These are phyloP conservation scores for Sceliomorpha sp. DNA, from an alignment of 2,888 invertebrate genomes.

Conservation along the genomic window DNA sequence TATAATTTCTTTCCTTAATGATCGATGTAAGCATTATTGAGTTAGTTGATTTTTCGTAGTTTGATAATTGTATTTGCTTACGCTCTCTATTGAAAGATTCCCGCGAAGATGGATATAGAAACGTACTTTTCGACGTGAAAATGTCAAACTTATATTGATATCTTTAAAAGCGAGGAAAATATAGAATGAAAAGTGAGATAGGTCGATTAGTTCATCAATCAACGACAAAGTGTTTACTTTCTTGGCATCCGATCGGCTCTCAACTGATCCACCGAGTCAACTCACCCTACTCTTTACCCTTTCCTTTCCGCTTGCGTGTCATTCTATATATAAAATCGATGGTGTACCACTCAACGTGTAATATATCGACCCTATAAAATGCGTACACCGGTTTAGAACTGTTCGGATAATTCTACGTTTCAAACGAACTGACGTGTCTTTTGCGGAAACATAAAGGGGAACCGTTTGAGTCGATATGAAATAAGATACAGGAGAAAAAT, in stretches of 20 bases:
- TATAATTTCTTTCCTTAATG: too few relatives aligned
- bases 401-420: conserved; percentile 29
- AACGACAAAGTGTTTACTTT: conserved; percentile 74
- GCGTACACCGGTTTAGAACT: too few relatives aligned
- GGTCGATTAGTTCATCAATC: conserved; percentile 78
- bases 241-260: conserved; percentile 75
- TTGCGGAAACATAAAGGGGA: too few relatives aligned
- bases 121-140: neutral
- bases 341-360: conserved; percentile 18
- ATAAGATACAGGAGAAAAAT: too few relatives aligned
- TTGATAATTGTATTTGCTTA: too few relatives aligned
- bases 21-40: too few relatives aligned
- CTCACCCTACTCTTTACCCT: too few relatives aligned
- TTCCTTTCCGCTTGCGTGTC: conserved; percentile 33
- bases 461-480: too few relatives aligned
- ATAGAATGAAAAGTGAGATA: conserved; percentile 28
- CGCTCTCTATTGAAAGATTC: too few relatives aligned
- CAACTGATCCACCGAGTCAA: conserved; percentile 65
- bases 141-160: conserved; percentile 6
- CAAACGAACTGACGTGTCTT: too few relatives aligned
- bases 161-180: conserved; percentile 11
- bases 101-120: neutral
- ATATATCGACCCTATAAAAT: too few relatives aligned
- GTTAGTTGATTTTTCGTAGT: too few relatives aligned
- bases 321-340: conserved; percentile 44